These are phyloP conservation scores for Pycnonotus jocosus DNA, from an alignment of 2,113 vertebrate species.

Conservation along the genomic window DNA sequence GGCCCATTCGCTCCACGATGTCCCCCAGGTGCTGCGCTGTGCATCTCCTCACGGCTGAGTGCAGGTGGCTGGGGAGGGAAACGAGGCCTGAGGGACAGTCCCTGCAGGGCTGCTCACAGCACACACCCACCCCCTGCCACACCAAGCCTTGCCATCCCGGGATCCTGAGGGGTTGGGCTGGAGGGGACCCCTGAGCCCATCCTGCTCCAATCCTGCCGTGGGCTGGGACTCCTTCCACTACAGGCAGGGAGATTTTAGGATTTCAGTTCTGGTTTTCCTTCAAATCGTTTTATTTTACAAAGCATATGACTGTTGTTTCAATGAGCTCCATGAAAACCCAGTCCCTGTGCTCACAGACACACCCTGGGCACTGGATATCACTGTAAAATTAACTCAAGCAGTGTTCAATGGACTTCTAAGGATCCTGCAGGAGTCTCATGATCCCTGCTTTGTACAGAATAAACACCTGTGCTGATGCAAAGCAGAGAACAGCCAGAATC, in stretches of 20 bases:
- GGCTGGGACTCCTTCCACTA: background rate
- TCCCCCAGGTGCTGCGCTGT: constrained; percentile 82
- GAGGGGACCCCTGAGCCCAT: accelerated
- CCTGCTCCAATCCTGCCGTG: accelerated
- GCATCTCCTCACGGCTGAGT: constrained; percentile 83
- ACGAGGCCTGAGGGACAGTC: background rate
- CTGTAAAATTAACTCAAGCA: background rate
- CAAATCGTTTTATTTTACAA: background rate
- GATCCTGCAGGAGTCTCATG: background rate
- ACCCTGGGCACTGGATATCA: too few relatives aligned
- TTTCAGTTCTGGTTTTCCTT: background rate
- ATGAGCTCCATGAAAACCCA: background rate
- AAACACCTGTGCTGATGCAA: background rate
- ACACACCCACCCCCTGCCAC: background rate
- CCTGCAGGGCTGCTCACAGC: background rate
- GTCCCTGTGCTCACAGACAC: background rate
- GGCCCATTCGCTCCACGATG: constrained; percentile 80
- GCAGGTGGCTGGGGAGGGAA: constrained; percentile 81
- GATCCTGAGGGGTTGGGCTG: accelerated
- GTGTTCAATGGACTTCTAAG: background rate
- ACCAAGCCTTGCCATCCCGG: accelerated
- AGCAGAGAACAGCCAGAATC: background rate
- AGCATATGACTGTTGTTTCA: background rate
- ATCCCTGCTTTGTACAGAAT: background rate
- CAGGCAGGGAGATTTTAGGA: too few relatives aligned